A percentile compares a stretch with the other conserved stretches of the same genome.
Evolutionary conservation across 2,797 vertebrate species (phyloP).

Genomic region (Amblyraja radiata): DNA sequence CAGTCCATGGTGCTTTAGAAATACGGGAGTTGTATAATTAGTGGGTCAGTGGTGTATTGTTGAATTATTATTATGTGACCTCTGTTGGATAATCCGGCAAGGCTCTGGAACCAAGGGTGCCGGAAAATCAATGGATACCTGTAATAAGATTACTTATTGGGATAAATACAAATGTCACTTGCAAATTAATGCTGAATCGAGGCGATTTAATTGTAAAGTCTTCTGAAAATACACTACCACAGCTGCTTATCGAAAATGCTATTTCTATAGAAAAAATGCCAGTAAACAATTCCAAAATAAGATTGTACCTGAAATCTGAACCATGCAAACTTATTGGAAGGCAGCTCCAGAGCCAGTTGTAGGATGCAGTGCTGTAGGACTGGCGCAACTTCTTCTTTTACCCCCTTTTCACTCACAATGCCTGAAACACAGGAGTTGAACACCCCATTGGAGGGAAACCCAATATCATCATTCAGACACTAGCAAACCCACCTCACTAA

Average conservation of each 20-base stretch:
- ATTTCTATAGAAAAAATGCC: neutral
- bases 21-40: no score
- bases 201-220: neutral
- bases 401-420: slow-evolving; percentile 75
- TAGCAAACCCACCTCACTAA: neutral
- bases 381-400: slow-evolving; percentile 67
- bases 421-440: slow-evolving; percentile 55
- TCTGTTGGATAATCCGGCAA: no score
- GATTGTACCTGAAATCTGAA: slow-evolving; percentile 53
- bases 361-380: slow-evolving; percentile 83
- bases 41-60: no score
- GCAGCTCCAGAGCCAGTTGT: slow-evolving; percentile 85
- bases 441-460: neutral
- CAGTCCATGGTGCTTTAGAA: no score
- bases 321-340: slow-evolving; percentile 89
- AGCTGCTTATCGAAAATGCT: neutral
- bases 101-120: no score
- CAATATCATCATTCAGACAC: neutral
- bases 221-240: neutral
- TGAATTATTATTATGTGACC: no score
- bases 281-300: neutral
- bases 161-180: neutral
- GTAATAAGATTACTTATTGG: no score
- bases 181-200: neutral
- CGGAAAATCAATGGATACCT: no score